These are phyloP conservation scores for Anarsia innoxiella DNA, from an alignment of 2,888 invertebrate genomes.

Conservation along the genomic window DNA sequence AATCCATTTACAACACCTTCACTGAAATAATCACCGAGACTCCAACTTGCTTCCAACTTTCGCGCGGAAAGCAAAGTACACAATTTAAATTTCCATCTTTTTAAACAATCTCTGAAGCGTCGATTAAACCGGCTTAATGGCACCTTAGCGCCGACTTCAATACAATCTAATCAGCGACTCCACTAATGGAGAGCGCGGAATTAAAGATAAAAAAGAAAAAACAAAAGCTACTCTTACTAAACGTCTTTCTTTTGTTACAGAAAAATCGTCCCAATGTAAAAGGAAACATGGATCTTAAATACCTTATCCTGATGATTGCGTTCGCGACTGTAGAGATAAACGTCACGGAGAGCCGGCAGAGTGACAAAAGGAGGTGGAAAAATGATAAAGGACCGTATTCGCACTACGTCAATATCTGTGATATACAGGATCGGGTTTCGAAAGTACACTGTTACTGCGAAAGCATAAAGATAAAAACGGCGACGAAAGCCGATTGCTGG, in stretches of 20 bases:
- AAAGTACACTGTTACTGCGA: conserved; percentile 82
- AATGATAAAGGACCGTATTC: conserved; percentile 57
- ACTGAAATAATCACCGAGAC: conserved; percentile 12
- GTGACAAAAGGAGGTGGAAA: conserved; percentile 65
- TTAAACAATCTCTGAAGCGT: conserved; percentile 27
- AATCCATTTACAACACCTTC: conserved; percentile 1
- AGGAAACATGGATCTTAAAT: conserved; percentile 60
- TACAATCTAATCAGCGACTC: conserved; percentile 41
- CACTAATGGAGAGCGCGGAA: conserved; percentile 32
- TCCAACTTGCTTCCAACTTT: conserved; percentile 4
- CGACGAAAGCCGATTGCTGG: conserved; percentile 85
- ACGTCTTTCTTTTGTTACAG: conserved; percentile 57
- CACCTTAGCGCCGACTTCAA: conserved; percentile 30
- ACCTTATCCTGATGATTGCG: conserved; percentile 65
- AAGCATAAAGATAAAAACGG: conserved; percentile 69
- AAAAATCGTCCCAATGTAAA: conserved; percentile 47
- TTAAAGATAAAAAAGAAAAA: conserved; percentile 28
- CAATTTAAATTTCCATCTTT: conserved; percentile 19
- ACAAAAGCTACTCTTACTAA: conserved; percentile 35
- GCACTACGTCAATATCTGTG: conserved; percentile 73
- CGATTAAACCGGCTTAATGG: conserved; percentile 34
- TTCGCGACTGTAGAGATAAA: conserved; percentile 66
- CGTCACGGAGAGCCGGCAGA: conserved; percentile 64
- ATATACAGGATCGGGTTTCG: conserved; percentile 69
- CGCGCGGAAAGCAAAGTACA: conserved; percentile 8